These are phyloP conservation scores for Desoria tigrina DNA, from an alignment of 2,888 invertebrate species.

Conservation along the genomic window DNA sequence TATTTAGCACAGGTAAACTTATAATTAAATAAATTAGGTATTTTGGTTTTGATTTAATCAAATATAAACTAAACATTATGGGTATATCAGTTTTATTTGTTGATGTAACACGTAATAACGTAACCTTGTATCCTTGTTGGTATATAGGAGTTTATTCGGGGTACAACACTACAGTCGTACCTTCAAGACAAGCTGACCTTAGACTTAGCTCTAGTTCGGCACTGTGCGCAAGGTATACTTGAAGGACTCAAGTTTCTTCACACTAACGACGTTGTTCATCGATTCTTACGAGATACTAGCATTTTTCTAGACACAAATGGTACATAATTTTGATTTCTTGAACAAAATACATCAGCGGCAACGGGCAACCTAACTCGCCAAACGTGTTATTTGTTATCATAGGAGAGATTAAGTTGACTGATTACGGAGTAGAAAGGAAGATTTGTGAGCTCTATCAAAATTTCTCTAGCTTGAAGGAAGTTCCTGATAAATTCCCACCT, in stretches of 20 bases:
- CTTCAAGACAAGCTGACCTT: slow-evolving; percentile 57
- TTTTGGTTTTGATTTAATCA: neutral
- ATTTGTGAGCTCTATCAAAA: slow-evolving; percentile 62
- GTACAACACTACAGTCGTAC: slow-evolving; percentile 60
- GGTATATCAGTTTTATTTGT: no score
- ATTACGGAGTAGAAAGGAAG: slow-evolving; percentile 71
- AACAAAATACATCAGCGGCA: neutral
- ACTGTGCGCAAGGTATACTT: slow-evolving; percentile 71
- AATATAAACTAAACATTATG: no score
- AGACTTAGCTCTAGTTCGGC: slow-evolving; percentile 60
- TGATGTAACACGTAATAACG: no score
- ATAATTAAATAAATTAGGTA: neutral
- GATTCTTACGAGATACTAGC: slow-evolving; percentile 73
- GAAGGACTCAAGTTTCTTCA: slow-evolving; percentile 77
- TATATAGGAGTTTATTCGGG: slow-evolving; percentile 58
- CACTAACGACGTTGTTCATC: slow-evolving; percentile 77
- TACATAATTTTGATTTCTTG: no score
- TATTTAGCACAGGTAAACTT: slow-evolving; percentile 64
- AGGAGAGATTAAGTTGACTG: slow-evolving; percentile 65
- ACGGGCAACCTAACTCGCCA: neutral
- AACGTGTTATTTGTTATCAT: slow-evolving; percentile 27
- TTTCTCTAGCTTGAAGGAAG: slow-evolving; percentile 21
- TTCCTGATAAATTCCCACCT: slow-evolving; percentile 57
- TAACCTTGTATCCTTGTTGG: no score
- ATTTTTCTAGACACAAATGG: slow-evolving; percentile 68